Base-by-base conservation (phyloP, 2,113 vertebrate genomes). In the Aspidoscelis tigris region DNA sequence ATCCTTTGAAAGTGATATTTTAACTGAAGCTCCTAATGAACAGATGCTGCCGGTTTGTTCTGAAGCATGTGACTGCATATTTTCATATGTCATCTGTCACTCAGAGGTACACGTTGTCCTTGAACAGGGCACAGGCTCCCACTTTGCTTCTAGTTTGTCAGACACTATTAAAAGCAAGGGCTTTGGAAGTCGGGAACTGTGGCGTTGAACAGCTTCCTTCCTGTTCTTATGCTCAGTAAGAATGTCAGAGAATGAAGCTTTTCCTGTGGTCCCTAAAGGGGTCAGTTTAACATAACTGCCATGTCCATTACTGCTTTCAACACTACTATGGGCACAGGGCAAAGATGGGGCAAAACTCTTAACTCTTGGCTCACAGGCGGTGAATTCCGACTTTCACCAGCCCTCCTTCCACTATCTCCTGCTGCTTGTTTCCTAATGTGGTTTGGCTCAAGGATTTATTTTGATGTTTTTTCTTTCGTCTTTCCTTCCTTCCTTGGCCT, bases 51-150 rank as follows among this genome's bases (percentile, higher is more conserved):
- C 88, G n/a, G 64, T 86, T 88, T 89, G 87, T 75, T 70, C 44
- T 78, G 39, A 90, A 78, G 24, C 22, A 84, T 91, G 89, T 88
- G 84, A 81, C 87, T 65, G 78, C 65, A 82, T 87, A 71, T 90
- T 91, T 84, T 71, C 21, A 72, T 78, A 90, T 90, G 68, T 90
- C 79, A 71, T 76, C 26, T 86, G 44, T 76, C 83, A 70, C 69
- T 50, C 84, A 69, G 77, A 65, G 78, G 44, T 81, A 87, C 66
- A 78, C 81, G 44, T 44, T 90, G 86, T 61, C 78, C 82, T 90
- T 88, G 76, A 77, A 10, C 18, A 77, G 47, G 83, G 44, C 22
- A 76, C 68, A 79, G 16, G 26, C 43, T 88, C 58, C 74, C 88
- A 53, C 41, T 90, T 39, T 86, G 70, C 39, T 83, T 89, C 50